These are phyloP conservation scores for Myotis yumanensis DNA, from an alignment of 2,113 vertebrate species.

Conservation along the genomic window DNA sequence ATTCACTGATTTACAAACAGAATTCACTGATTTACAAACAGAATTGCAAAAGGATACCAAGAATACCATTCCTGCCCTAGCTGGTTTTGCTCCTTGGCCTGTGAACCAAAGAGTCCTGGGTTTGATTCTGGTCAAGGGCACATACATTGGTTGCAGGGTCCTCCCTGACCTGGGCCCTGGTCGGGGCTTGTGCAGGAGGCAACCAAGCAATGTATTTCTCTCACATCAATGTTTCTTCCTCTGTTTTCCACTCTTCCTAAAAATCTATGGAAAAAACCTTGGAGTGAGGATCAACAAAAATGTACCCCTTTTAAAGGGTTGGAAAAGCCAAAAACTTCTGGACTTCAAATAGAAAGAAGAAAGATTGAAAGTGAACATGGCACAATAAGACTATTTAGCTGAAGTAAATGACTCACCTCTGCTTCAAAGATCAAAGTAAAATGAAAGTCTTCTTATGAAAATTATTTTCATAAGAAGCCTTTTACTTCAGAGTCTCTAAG, in stretches of 20 bases:
- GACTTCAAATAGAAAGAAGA: background rate
- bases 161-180: too few species aligned
- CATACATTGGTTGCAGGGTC: too few species aligned
- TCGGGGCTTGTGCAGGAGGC: too few species aligned
- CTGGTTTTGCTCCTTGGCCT: too few species aligned
- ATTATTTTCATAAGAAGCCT: background rate
- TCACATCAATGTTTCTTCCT: too few species aligned
- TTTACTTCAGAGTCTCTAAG: background rate
- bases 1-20: background rate
- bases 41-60: background rate
- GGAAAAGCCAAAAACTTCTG: background rate
- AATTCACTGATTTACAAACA: background rate
- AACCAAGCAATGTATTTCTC: too few species aligned
- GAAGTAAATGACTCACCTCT: background rate
- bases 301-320: background rate
- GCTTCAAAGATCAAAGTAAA: background rate
- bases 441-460: background rate
- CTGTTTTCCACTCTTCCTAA: too few species aligned
- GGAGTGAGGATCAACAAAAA: too few species aligned
- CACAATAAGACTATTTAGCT: background rate
- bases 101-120: too few species aligned
- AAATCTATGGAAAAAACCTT: too few species aligned
- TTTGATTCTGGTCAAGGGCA: too few species aligned
- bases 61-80: background rate
- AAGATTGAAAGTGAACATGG: background rate